Percentiles rank a stretch among this genome's conserved stretches.
Evolutionary conservation across 2,888 invertebrate species (phyloP).

Genomic region (Spilarctia lutea): DNA sequence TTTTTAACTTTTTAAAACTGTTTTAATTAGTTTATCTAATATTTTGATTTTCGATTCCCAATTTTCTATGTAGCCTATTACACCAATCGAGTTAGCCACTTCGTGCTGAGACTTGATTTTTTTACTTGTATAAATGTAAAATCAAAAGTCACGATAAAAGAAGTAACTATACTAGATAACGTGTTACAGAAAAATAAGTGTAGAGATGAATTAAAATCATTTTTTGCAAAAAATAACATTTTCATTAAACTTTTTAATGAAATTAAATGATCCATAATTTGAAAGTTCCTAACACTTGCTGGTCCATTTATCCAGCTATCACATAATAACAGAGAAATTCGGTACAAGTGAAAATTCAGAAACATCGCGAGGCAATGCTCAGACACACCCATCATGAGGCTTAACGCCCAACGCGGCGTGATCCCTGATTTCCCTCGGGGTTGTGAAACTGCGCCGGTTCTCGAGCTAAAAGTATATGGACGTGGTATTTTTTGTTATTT

Average conservation of each 20-base stretch:
- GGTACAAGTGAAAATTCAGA: conserved; percentile 48
- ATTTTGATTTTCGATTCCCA: too few species aligned
- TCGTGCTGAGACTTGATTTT: too few species aligned
- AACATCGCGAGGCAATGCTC: conserved; percentile 39
- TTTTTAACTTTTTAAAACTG: too few species aligned
- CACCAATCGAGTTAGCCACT: too few species aligned
- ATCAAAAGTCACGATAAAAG: too few species aligned
- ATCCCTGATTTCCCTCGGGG: conserved; percentile 74
- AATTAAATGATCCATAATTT: not conserved
- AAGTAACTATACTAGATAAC: too few species aligned
- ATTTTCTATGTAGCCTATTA: too few species aligned
- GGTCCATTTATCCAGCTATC: conserved; percentile 32
- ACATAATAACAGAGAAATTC: conserved; percentile 48
- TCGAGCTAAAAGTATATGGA: conserved; percentile 44
- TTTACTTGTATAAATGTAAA: too few species aligned
- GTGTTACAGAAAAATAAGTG: too few species aligned
- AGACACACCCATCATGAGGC: conserved; percentile 69
- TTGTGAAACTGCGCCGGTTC: conserved; percentile 44
- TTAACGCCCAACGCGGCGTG: conserved; percentile 68
- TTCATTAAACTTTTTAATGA: not conserved
- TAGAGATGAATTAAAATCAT: too few species aligned
- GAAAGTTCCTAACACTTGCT: not conserved
- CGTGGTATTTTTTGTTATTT: conserved; percentile 33
- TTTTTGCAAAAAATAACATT: not conserved
- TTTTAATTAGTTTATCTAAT: too few species aligned